phyloP scores from a whole-genome alignment of 2,888 invertebrate genomes.

The Amiota minor region DNA sequence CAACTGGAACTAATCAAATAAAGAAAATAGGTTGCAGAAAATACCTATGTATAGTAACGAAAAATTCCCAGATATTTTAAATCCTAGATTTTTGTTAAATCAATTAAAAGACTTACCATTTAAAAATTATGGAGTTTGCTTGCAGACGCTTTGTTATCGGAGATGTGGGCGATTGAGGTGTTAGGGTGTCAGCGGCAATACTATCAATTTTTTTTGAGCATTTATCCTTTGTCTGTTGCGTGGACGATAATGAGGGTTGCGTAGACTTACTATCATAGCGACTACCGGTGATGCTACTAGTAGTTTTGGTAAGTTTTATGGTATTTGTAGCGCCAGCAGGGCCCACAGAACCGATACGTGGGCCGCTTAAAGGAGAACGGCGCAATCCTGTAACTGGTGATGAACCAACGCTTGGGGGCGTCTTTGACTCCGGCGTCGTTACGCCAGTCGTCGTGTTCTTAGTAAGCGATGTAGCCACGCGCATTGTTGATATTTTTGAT shows the following conservation, averaged over 20 bases:
- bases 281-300: slow-evolving; percentile 32
- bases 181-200: slow-evolving; percentile 41
- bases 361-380: slow-evolving; percentile 48
- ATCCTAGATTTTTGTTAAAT: no score
- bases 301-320: slow-evolving; percentile 31
- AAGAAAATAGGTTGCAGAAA: no score
- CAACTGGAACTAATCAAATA: no score
- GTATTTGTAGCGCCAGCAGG: slow-evolving; percentile 45
- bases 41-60: no score
- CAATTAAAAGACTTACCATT: slow-evolving; percentile 62
- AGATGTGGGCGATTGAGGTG: slow-evolving; percentile 47
- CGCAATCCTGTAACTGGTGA: slow-evolving; percentile 37
- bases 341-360: slow-evolving; percentile 27
- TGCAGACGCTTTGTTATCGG: slow-evolving; percentile 56
- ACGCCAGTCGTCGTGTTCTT: not conserved
- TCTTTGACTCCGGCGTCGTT: not conserved
- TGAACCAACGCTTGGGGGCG: slow-evolving; percentile 14
- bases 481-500: slow-evolving; percentile 81
- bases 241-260: slow-evolving; percentile 43
- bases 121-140: slow-evolving; percentile 51
- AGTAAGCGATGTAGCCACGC: slow-evolving; percentile 24
- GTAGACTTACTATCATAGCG: slow-evolving; percentile 28
- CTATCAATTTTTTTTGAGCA: slow-evolving; percentile 50
- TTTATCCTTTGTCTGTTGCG: slow-evolving; percentile 66
- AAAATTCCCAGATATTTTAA: no score